A percentile compares a stretch with the other conserved stretches of the same genome.
phyloP scores from a whole-genome alignment of 2,797 vertebrate genomes.

The Hydrolagus colliei region DNA sequence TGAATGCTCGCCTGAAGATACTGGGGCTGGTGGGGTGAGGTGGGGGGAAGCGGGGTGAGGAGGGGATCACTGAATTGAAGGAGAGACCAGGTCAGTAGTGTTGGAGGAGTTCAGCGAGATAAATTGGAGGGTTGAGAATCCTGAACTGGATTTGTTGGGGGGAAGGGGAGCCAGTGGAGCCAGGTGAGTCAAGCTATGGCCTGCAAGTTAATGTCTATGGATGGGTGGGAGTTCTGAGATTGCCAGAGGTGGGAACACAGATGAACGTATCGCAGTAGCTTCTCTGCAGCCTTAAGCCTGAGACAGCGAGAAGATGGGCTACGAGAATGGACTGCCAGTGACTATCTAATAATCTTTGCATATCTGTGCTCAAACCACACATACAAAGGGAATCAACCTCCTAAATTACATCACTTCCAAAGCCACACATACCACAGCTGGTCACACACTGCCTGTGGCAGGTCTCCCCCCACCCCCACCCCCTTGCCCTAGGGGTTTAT shows the following conservation, averaged over 20 bases:
- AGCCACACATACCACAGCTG: background rate
- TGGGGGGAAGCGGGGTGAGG: no score
- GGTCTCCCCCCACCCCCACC: background rate
- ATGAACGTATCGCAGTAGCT: background rate
- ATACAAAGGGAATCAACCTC: background rate
- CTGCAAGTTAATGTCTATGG: background rate
- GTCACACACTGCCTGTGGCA: background rate
- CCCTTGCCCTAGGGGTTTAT: background rate
- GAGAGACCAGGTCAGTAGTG: no score
- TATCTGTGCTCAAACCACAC: background rate
- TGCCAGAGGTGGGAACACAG: background rate
- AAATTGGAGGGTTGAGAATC: no score
- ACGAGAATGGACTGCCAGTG: background rate
- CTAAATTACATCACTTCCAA: constrained; percentile 20
- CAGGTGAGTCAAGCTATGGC: no score
- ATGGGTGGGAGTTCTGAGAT: no score
- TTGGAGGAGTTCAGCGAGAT: no score
- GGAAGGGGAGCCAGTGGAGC: no score
- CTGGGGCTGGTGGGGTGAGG: no score
- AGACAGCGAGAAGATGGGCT: background rate
- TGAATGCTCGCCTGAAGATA: no score
- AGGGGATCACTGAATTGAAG: no score
- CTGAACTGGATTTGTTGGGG: no score
- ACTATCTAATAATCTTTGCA: background rate
- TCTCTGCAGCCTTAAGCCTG: background rate